Conservation (phyloP, 1,140 invertebrate genomes). For the Heliconius hermathena region DNA sequence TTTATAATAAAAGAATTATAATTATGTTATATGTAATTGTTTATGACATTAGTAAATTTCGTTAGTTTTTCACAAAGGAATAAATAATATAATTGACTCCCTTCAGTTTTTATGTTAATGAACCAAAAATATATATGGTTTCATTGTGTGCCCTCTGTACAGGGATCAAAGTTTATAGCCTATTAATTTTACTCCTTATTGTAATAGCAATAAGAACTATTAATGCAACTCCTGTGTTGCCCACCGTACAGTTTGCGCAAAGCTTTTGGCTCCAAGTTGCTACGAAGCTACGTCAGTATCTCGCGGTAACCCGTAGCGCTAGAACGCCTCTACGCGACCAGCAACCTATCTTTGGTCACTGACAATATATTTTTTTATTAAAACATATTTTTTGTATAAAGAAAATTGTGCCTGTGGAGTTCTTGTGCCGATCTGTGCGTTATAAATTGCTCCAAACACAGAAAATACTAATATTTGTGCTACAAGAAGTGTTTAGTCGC, state of each 20-base stretch:
- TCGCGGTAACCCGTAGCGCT: slow-evolving; percentile 49
- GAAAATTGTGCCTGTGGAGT: slow-evolving; percentile 20
- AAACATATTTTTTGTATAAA: slow-evolving; percentile 37
- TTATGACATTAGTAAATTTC: too few relatives aligned
- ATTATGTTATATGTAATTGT: too few relatives aligned
- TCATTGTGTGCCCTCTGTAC: slow-evolving; percentile 4
- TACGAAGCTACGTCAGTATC: slow-evolving; percentile 61
- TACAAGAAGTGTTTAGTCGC: slow-evolving; percentile 30
- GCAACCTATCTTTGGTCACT: slow-evolving; percentile 42
- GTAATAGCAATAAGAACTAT: slow-evolving; percentile 7
- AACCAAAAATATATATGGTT: slow-evolving; percentile 28
- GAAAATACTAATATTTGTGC: slow-evolving; percentile 9
- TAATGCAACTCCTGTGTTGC: slow-evolving; percentile 19
- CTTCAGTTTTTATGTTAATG: slow-evolving; percentile 29
- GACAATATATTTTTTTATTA: slow-evolving; percentile 48
- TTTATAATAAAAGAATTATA: too few relatives aligned
- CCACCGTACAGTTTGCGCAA: slow-evolving; percentile 55
- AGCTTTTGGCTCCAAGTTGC: slow-evolving; percentile 60
- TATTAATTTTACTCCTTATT: slow-evolving; percentile 15
- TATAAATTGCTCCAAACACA: slow-evolving; percentile 9
- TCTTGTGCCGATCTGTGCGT: slow-evolving; percentile 4
- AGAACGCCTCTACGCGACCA: slow-evolving; percentile 44
- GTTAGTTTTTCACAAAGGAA: too few relatives aligned
- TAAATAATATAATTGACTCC: background rate
- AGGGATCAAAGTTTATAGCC: slow-evolving; percentile 1